Percentiles rank a stretch among this genome's conserved stretches.
phyloP scores from a whole-genome alignment of 1,140 invertebrate genomes.

The Tetragnatha versicolor region DNA sequence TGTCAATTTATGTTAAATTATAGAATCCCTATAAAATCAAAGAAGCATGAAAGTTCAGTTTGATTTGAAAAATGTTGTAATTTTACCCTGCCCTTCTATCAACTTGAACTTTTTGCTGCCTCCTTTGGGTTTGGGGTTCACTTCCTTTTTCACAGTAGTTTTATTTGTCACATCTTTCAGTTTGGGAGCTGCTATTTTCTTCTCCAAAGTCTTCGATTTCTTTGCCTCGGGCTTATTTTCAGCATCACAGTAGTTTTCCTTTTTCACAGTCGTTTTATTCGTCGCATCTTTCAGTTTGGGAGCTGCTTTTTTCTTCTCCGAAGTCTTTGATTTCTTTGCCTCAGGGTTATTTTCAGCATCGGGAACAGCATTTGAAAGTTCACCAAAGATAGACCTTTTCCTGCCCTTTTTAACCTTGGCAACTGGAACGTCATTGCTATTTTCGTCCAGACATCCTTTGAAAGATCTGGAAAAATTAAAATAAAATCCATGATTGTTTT shows the following conservation, averaged over 20 bases:
- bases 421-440: not conserved
- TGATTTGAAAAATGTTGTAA: conserved; percentile 32
- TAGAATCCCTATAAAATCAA: too few species aligned
- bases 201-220: not conserved
- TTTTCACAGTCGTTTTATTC: not conserved
- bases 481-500: not conserved
- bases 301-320: not conserved
- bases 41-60: too few species aligned
- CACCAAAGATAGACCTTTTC: conserved; percentile 33
- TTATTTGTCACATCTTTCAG: not conserved
- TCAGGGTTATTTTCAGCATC: not conserved
- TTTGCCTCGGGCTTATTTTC: not conserved
- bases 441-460: not conserved
- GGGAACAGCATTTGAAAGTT: conserved; percentile 47
- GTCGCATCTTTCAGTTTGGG: not conserved
- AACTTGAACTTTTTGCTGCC: conserved; percentile 19
- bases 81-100: conserved; percentile 32
- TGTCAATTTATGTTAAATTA: too few species aligned
- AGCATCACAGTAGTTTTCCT: not conserved
- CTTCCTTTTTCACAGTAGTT: not conserved
- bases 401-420: not conserved
- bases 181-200: not conserved
- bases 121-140: not conserved
- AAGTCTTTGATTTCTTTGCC: not conserved
- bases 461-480: conserved; percentile 18